Base-by-base conservation (phyloP, 2,888 invertebrate species). In the Coenonympha glycerion region DNA sequence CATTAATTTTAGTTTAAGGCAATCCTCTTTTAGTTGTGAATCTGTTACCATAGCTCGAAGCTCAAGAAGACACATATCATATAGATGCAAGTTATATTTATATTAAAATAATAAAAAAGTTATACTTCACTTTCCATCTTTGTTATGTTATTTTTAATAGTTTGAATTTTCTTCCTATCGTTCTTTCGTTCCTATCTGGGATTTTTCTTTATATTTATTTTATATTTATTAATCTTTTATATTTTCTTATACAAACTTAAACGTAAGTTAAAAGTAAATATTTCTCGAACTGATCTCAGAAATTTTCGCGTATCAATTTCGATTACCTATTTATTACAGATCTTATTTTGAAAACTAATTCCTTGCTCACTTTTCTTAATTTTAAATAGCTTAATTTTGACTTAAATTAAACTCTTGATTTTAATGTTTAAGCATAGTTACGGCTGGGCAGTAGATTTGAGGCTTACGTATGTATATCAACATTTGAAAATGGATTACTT, bases 11-110 rank as follows among this genome's bases (percentile, higher is more conserved):
- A 41, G 66, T 64, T 61, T 73, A 69, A 65, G 60, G 64, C 24
- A 47, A 11, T 65, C 44, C 42, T 49, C 39, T 44, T 69, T 69
- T 67, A 64, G 68, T 73, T 73, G 68, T 73, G 67, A 68, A 74
- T 72, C 66, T 71, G 78, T 83, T 82, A 84, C 80, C 80, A 70
- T 64, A 69, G 74, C 76, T 77, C 55, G 64, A 76, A 71, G 85
- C 86, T 86, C 84, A 85, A 84, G 71, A 73, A 73, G 63, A 71
- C 68, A 83, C 84, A 85, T 86, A 84, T 83, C 82, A 74, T 73
- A 42, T 44, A 19, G 24, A 28, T 24, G 47, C 50, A 15, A 19
- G 51, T 55, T 45, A 55, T 52, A 49, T 55, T 47, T 55, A 52
- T 52, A 50, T 40, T 50, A n/a, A n/a, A n/a, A 52, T 44, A 47